phyloP scores from a whole-genome alignment of 2,797 vertebrate genomes.

The Falco cherrug region DNA sequence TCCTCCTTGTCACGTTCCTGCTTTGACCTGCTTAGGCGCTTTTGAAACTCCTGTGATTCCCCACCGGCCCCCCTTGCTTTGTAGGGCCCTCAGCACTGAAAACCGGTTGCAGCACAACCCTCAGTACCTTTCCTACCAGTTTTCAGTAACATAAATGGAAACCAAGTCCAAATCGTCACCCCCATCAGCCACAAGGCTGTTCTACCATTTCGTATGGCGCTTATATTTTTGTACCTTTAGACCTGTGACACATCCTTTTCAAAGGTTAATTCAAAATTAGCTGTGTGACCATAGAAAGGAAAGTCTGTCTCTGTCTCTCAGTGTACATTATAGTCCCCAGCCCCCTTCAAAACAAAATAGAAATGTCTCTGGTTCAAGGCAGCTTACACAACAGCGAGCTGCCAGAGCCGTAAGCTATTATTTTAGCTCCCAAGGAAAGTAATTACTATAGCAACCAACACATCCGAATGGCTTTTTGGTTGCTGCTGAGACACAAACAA shows the following conservation, averaged over 20 bases:
- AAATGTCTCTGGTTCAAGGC: slow-evolving; percentile 36
- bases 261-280: slow-evolving; percentile 11
- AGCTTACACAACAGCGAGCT: slow-evolving; percentile 51
- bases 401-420: slow-evolving; percentile 54
- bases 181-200: not conserved
- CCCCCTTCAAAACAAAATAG: slow-evolving; percentile 15
- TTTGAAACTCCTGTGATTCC: not conserved
- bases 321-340: not conserved
- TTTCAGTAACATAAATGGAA: not conserved
- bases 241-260: not conserved
- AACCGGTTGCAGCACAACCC: not conserved
- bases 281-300: not conserved
- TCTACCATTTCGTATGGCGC: not conserved
- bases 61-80: not conserved
- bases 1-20: not conserved
- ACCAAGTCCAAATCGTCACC: not conserved
- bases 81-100: not conserved
- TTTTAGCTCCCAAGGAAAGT: slow-evolving; percentile 59
- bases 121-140: not conserved
- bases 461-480: slow-evolving; percentile 21
- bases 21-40: not conserved
- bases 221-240: slow-evolving; percentile 17
- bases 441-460: slow-evolving; percentile 72
- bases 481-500: slow-evolving; percentile 46
- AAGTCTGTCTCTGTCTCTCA: not conserved